These are phyloP conservation scores for Crematogaster levior DNA, from an alignment of 2,888 invertebrate genomes.

Conservation along the genomic window DNA sequence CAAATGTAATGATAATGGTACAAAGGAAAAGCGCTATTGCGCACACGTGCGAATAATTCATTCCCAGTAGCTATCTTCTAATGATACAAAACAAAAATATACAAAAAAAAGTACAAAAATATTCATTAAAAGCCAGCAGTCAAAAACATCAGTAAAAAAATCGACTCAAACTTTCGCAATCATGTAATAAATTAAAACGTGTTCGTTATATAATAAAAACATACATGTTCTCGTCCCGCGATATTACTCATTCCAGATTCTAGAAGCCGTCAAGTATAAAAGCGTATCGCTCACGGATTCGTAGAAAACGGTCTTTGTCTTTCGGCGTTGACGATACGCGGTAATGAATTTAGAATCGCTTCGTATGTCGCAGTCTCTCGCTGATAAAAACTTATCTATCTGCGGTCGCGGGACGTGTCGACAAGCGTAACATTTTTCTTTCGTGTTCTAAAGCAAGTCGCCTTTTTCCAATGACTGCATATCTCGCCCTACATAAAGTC, in stretches of 20 bases:
- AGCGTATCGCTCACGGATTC: conserved; percentile 67
- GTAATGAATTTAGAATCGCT: conserved; percentile 35
- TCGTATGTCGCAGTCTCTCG: conserved; percentile 17
- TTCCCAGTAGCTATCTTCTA: not conserved
- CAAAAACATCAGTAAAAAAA: not conserved
- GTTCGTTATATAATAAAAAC: not conserved
- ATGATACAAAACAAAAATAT: not conserved
- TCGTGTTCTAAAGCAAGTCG: not conserved
- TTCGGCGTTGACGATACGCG: conserved; percentile 15
- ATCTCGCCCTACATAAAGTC: not conserved
- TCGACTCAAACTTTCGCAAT: not conserved
- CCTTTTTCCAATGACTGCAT: not conserved
- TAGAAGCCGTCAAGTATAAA: conserved; percentile 45
- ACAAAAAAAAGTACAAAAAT: too few species aligned
- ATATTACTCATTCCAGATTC: conserved; percentile 51
- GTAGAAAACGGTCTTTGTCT: conserved; percentile 66
- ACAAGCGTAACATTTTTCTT: not conserved
- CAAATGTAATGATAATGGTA: conserved; percentile 25
- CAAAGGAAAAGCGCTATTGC: conserved; percentile 10
- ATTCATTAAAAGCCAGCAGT: not conserved
- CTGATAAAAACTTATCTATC: conserved; percentile 54
- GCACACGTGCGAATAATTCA: conserved; percentile 21
- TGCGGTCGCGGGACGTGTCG: conserved; percentile 8
- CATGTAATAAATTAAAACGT: not conserved
- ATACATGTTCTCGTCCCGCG: not conserved